Percentiles rank a stretch among this genome's conserved stretches.
phyloP scores from a whole-genome alignment of 1,140 invertebrate genomes.

The Megalopta genalis region DNA sequence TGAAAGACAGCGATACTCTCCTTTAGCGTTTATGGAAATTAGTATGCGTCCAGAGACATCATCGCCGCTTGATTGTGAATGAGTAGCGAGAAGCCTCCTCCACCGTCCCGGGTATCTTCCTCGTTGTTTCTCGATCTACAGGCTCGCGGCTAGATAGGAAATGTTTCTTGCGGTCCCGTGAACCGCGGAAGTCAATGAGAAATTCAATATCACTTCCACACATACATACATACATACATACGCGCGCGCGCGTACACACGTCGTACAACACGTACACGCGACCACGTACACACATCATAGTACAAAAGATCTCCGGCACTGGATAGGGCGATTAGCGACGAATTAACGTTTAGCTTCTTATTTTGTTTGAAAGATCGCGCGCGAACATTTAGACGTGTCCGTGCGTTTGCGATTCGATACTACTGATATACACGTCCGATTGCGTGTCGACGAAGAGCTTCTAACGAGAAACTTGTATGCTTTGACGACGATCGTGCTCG shows the following conservation, averaged over 20 bases:
- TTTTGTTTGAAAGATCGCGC: not conserved
- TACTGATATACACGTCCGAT: too few species aligned
- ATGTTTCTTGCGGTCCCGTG: slow-evolving; percentile 30
- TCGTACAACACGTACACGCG: too few species aligned
- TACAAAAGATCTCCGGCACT: slow-evolving; percentile 58
- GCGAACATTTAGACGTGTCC: too few species aligned
- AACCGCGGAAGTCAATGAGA: slow-evolving; percentile 38
- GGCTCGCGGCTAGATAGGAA: slow-evolving; percentile 32
- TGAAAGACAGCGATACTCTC: slow-evolving; percentile 50
- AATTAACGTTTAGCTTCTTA: slow-evolving; percentile 17
- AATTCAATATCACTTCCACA: slow-evolving; percentile 50
- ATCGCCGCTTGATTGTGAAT: slow-evolving; percentile 45
- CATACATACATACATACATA: too few species aligned
- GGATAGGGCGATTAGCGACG: slow-evolving; percentile 41
- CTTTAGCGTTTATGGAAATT: slow-evolving; percentile 47
- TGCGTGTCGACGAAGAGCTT: too few species aligned
- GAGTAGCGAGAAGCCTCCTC: slow-evolving; percentile 42
- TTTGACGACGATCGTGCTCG: slow-evolving; percentile 5
- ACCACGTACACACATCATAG: slow-evolving; percentile 28
- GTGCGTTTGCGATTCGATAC: not conserved
- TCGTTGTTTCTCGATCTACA: slow-evolving; percentile 50
- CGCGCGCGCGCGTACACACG: too few species aligned
- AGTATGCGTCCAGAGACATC: slow-evolving; percentile 36
- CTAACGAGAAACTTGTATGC: too few species aligned
- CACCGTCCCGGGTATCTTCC: slow-evolving; percentile 44